Percentiles rank a stretch among this genome's conserved stretches.
These are phyloP conservation scores for Periplaneta americana DNA, from an alignment of 1,140 invertebrate genomes.

Conservation along the genomic window DNA sequence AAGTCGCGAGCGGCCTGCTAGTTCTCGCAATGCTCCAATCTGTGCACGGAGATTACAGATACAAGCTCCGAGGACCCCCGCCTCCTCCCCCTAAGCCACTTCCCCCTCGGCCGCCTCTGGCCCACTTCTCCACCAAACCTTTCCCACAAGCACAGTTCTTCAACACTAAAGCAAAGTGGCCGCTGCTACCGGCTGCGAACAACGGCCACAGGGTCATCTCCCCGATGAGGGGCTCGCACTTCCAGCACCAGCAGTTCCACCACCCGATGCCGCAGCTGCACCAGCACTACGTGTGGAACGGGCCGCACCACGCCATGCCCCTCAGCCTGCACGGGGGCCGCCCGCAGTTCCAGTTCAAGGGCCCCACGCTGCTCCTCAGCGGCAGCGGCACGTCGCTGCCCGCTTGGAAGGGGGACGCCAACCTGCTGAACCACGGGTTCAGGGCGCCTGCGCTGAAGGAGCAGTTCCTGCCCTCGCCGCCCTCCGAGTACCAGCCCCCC, in stretches of 20 bases:
- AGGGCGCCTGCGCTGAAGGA: neutral
- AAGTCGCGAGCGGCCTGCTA: neutral
- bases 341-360: neutral
- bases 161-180: neutral
- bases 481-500: neutral
- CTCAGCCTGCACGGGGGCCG: neutral
- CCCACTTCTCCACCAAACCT: neutral
- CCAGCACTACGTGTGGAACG: neutral
- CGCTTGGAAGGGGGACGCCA: neutral
- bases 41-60: neutral
- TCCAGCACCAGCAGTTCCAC: neutral
- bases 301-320: neutral
- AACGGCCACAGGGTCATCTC: neutral
- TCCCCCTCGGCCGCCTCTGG: neutral
- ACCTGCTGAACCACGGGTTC: neutral
- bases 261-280: neutral
- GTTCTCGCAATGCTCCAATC: neutral
- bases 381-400: neutral
- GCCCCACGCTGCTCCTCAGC: neutral
- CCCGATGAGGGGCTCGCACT: neutral
- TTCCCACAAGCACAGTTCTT: neutral
- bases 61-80: neutral
- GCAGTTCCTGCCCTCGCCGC: neutral
- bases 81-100: neutral
- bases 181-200: neutral